A percentile compares a stretch with the other conserved stretches of the same genome.
Conservation (phyloP, 2,113 vertebrate genomes). For the Bagarius yarrelli region DNA sequence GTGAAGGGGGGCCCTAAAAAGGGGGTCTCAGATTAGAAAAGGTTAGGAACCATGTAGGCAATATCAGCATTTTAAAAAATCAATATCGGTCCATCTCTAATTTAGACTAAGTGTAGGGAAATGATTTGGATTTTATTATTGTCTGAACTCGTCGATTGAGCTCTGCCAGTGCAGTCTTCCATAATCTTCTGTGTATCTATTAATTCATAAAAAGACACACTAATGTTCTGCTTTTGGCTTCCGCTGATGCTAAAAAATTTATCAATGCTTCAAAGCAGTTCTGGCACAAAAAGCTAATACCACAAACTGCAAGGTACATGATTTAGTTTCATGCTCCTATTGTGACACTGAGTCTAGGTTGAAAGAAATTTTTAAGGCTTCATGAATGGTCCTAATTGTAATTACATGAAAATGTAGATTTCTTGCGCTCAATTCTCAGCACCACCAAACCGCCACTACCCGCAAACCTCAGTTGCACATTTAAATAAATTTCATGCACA, state of each 20-base stretch:
- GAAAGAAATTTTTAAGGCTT: background rate
- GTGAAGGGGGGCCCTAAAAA: too few species aligned
- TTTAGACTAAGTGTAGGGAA: too few species aligned
- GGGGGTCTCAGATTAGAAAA: too few species aligned
- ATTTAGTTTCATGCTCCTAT: background rate
- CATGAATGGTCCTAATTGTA: background rate
- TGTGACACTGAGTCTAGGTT: background rate
- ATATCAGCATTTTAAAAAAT: too few species aligned
- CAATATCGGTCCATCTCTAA: too few species aligned
- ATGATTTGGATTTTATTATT: background rate
- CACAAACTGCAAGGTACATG: background rate
- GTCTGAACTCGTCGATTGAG: background rate
- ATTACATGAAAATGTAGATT: too few species aligned
- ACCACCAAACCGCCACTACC: too few species aligned
- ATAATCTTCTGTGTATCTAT: background rate
- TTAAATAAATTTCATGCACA: background rate
- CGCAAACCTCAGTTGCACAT: too few species aligned
- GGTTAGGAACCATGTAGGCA: too few species aligned
- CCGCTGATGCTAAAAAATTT: background rate
- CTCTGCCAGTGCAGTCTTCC: background rate
- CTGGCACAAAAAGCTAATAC: background rate
- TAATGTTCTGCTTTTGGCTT: background rate
- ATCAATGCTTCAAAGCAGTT: background rate
- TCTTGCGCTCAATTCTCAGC: too few species aligned
- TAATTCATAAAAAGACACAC: conserved; percentile 5